Base-by-base conservation (phyloP, 2,888 invertebrate species). In the Leptopilina myrica region DNA sequence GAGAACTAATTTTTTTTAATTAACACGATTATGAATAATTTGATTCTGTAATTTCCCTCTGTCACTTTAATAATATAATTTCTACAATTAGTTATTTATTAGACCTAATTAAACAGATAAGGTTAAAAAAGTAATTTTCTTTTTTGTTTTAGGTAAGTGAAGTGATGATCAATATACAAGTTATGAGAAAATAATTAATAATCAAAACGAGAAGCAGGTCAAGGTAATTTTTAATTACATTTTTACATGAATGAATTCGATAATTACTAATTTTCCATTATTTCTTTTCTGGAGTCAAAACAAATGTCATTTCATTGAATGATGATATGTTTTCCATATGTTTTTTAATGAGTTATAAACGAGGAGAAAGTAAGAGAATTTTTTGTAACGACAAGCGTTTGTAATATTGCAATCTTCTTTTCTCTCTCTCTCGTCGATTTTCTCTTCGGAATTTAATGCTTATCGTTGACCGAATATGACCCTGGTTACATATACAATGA, bases 361-460 rank as follows among this genome's bases (percentile, higher is more conserved):
- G 40, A 40, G 65, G 65, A 46, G 59, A n/a, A 9, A n/a, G 62
- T 20, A 11, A n/a, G 20, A n/a, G 62, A 49, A 20, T 15, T 67
- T 67, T 56, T 15, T 7, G 20, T 46, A 67, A 15, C 15, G 67
- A 46, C 49, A 20, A 20, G 2, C 46, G n/a, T 66, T 46, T 40
- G 40, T 40, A 65, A 67, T 46, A 46, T 67, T 46, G 46, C 33
- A 20, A 46, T 15, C 67, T 67, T 56, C 56, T 59, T 73, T 77
- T 56, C 53, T 69, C 73, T 56, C 26, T 64, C 62, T 62, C 6
- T 49, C 49, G 20, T 73, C 20, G 33, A 33, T 9, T 49, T 49
- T 67, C 67, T 49, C 43, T 43, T 6, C 11, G 67, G 67, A 67
- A 67, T 67, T 67, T 49, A 67, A 67, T 67, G 46, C 11, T 11